These are phyloP conservation scores for Rosalia funebris DNA, from an alignment of 2,888 invertebrate species.

Conservation along the genomic window DNA sequence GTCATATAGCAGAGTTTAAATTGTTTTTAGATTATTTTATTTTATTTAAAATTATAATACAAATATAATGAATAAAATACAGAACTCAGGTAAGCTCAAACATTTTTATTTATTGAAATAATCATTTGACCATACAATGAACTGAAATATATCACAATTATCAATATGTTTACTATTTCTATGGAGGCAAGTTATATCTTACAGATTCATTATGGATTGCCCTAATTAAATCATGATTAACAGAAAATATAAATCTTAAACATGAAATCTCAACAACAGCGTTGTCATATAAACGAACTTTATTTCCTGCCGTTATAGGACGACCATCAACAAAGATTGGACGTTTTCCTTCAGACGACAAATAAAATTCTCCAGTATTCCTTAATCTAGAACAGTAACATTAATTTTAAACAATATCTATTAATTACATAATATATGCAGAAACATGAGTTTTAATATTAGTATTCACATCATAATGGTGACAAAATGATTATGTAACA, in stretches of 20 bases:
- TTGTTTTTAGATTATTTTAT: too few species aligned
- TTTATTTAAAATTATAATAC: too few species aligned
- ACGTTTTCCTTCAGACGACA: slow-evolving; percentile 94
- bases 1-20: too few species aligned
- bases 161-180: slow-evolving; percentile 33
- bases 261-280: slow-evolving; percentile 95
- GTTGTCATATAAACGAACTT: slow-evolving; percentile 91
- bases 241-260: slow-evolving; percentile 90
- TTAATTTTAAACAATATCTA: too few species aligned
- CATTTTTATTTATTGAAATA: too few species aligned
- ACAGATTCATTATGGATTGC: slow-evolving; percentile 90
- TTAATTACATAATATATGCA: too few species aligned
- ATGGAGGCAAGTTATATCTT: slow-evolving; percentile 73
- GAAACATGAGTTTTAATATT: too few species aligned
- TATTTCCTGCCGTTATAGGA: slow-evolving; percentile 87
- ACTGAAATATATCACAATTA: not conserved
- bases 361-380: slow-evolving; percentile 94
- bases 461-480: too few species aligned
- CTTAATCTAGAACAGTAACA: slow-evolving; percentile 69
- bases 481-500: too few species aligned
- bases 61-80: too few species aligned
- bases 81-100: too few species aligned
- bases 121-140: too few species aligned
- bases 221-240: slow-evolving; percentile 91
- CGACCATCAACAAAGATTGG: slow-evolving; percentile 95